Evolutionary conservation across 2,888 invertebrate species (phyloP).

Genomic region (Ophioninae sp.): DNA sequence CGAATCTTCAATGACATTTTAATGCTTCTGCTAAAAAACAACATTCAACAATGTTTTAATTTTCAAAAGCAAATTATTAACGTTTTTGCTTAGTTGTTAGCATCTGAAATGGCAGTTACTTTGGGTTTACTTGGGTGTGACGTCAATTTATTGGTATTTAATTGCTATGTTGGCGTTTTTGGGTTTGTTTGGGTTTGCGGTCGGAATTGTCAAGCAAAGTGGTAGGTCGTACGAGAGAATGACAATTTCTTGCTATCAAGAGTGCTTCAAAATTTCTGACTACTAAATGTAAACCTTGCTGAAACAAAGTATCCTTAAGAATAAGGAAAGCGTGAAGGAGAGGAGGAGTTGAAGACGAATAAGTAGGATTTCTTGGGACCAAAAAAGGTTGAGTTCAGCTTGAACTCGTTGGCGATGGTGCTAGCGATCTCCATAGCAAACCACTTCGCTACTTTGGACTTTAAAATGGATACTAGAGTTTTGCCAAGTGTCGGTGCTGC

Average conservation of each 20-base stretch:
- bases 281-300: conserved; percentile 34
- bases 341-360: not conserved
- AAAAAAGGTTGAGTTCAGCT: conserved; percentile 40
- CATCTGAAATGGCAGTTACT: no score
- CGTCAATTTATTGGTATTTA: no score
- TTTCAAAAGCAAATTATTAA: no score
- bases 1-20: no score
- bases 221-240: no score
- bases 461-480: conserved; percentile 56
- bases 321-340: conserved; percentile 7
- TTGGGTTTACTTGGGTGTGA: no score
- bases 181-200: no score
- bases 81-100: no score
- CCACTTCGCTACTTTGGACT: conserved; percentile 52
- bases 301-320: conserved; percentile 47
- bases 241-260: not conserved
- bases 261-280: conserved; percentile 3
- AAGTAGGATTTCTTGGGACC: conserved; percentile 15
- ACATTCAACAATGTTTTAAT: no score
- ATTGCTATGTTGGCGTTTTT: no score
- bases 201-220: no score
- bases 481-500: conserved; percentile 45
- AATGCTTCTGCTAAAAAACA: no score
- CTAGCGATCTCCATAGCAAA: conserved; percentile 55
- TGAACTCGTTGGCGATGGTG: conserved; percentile 28